Base-by-base conservation (phyloP, 2,888 invertebrate genomes). In the Polymixis flavicincta region DNA sequence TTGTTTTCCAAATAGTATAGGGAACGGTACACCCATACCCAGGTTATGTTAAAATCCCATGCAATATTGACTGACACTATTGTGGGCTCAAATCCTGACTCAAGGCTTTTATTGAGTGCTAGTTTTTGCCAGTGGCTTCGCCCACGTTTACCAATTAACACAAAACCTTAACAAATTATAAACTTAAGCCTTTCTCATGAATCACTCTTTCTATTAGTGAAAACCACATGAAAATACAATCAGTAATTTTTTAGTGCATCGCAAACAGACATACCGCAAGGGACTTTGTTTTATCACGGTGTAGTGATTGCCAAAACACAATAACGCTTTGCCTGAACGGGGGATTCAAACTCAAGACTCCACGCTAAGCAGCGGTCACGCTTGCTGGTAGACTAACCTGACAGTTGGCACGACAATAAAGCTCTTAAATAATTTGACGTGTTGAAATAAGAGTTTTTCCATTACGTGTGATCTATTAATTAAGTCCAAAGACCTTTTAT, bases 401-500 rank as follows among this genome's bases (percentile, higher is more conserved):
- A 19, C 19, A 54, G n/a, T 32, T 11, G 13, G 28, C 28, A 14
- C 2, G 2, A 14, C n/a, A 19, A 50, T 19, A 6, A 1, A 3
- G 1, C 22, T 25, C 22, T 25, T 32, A 7, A 5, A 1, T 17
- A 54, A 7, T 32, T 6, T 7, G n/a, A 66, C 7, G 11, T 1
- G 1, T 42, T 0, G 2, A 64, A 57, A 2, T 0, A 74, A 37
- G 13, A 13, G 9, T 7, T 19, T 66, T n/a, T 32, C 19, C 13
- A 5, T 32, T 25, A 22, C 45, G 2, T 13, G 22, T 59, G 45
- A 19, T 22, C 42, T 52, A 76, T 59, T 61, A 60, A 60, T 68
- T 74, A 68, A 37, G 25, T 25, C 19, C 13, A 63, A 77, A 42
- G n/a, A n/a, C n/a, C n/a, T n/a, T 17, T 50, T 45, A 7, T 63